Evolutionary conservation across 2,113 vertebrate species (phyloP).

Genomic region (Varanus salvator): DNA sequence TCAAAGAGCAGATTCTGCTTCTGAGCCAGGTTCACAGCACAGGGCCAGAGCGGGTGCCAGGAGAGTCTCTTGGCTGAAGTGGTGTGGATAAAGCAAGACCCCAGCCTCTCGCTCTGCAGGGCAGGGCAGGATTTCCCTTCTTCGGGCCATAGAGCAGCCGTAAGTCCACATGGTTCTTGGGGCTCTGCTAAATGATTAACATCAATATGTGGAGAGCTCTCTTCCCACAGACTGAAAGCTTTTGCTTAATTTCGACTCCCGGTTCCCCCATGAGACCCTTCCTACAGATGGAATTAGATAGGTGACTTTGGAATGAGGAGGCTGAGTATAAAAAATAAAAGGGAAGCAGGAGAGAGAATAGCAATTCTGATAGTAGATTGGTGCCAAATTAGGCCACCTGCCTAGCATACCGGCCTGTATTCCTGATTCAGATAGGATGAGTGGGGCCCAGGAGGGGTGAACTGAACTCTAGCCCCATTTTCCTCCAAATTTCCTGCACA

Average conservation of each 20-base stretch:
- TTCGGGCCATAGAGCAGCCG: conserved; percentile 35
- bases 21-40: conserved; percentile 35
- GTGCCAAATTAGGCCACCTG: neutral
- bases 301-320: conserved; percentile 27
- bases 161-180: conserved; percentile 32
- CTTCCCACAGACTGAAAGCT: conserved; percentile 36
- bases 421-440: no score
- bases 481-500: no score
- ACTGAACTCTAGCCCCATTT: no score
- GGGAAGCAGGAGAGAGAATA: neutral
- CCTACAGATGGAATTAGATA: neutral
- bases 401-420: no score
- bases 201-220: conserved; percentile 36
- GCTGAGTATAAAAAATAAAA: neutral
- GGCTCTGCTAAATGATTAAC: conserved; percentile 45
- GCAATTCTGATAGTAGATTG: neutral
- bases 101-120: neutral
- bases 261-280: conserved; percentile 40
- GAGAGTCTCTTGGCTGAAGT: conserved; percentile 26
- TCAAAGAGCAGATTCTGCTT: conserved; percentile 41
- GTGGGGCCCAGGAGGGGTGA: no score
- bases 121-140: neutral
- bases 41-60: conserved; percentile 36
- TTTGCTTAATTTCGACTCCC: conserved; percentile 62
- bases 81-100: conserved; percentile 47